Base-by-base conservation (phyloP, 2,888 invertebrate genomes). In the Caenorhabditis becei region DNA sequence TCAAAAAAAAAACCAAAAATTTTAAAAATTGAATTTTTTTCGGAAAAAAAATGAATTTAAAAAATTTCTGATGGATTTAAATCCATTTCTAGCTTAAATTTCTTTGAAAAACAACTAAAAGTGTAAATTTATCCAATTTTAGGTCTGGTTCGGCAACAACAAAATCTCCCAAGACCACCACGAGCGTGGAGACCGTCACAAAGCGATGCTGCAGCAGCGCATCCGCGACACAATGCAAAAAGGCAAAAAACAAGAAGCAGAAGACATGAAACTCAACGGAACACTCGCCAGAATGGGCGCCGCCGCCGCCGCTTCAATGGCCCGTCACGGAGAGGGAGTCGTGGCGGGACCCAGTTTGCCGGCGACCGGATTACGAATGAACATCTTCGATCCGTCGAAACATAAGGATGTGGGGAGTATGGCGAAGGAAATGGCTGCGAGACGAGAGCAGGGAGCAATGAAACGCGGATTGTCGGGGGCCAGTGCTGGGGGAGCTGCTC, bases 91-190 rank as follows among this genome's bases (percentile, higher is more conserved):
- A 4, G 5, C 26, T 53, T 14, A 26, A 11, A 49, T 18, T 1
- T 49, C 23, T 49, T 8, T n/a, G 10, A 54, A 54, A 24, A 26
- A 26, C n/a, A 32, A 14, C n/a, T 41, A 18, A 23, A 56, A 56
- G 37, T 14, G 26, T 49, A 28, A 18, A 53, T n/a, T 28, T 26
- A 10, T 14, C 41, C 11, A 49, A 54, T 74, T 82, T 67, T 53
- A 88, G 88, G 97, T 97, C 91, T 98, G 97, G 97, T 95, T 97
- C 89, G 95, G 97, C 69, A 97, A 97, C 92, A 98, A 98, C 91
- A 96, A 96, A 93, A 95, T 96, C 67, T 88, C 87, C 1, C 80
- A 87, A 24, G 88, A 89, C 63, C 81, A 85, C 56, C 90, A 91
- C 79, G 91, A 91, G 58, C 78, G 83, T 8, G 90, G 90, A 58